Conservation (phyloP, 2,888 invertebrate genomes). For the Amphipoea oculea region DNA sequence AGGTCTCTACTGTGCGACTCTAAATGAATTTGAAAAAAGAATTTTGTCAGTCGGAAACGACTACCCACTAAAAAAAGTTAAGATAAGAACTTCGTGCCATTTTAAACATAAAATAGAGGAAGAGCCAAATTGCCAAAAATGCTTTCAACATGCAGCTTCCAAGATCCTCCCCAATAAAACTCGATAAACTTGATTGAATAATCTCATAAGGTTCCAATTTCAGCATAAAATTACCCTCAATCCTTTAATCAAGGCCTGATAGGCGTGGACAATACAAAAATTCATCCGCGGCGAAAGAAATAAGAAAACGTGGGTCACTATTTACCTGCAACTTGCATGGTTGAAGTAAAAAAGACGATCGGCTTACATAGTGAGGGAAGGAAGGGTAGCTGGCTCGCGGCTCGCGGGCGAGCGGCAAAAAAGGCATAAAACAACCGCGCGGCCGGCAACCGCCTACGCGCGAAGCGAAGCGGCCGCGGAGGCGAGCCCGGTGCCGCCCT, state of each 20-base stretch:
- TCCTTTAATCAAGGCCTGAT: conserved; percentile 46
- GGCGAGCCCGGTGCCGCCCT: conserved; percentile 69
- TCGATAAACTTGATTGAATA: not conserved
- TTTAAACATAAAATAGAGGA: not conserved
- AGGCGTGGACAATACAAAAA: conserved; percentile 66
- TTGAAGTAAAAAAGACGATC: conserved; percentile 81
- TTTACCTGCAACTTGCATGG: conserved; percentile 85
- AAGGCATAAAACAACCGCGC: conserved; percentile 80
- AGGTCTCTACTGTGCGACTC: not conserved
- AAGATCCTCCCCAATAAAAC: not conserved
- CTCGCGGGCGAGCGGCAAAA: conserved; percentile 83
- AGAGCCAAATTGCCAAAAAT: not conserved
- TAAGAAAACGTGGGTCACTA: conserved; percentile 82
- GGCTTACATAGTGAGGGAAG: conserved; percentile 73
- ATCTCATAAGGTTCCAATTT: conserved; percentile 5
- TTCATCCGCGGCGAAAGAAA: conserved; percentile 80
- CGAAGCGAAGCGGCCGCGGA: conserved; percentile 71
- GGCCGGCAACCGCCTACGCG: conserved; percentile 81
- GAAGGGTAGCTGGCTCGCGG: conserved; percentile 75
- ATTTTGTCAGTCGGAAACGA: not conserved
- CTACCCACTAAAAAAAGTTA: not conserved
- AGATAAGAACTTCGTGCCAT: not conserved
- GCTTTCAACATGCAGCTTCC: not conserved
- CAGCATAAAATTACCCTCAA: conserved; percentile 36
- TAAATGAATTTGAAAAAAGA: conserved; percentile 2